Base-by-base conservation (phyloP, 2,797 vertebrate genomes). In the Miichthys miiuy region DNA sequence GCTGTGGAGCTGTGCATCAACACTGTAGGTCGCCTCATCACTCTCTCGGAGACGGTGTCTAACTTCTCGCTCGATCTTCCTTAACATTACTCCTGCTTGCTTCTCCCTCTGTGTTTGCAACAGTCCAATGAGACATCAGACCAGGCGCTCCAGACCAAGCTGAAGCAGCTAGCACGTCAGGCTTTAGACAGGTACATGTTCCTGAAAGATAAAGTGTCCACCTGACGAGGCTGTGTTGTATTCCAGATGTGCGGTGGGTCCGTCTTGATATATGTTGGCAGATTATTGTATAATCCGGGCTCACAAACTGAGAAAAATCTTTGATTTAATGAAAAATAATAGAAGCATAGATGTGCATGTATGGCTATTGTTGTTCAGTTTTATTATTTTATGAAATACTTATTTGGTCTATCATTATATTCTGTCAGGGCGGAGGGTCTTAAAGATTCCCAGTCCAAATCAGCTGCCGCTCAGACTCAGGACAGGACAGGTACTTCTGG, bases 1-100 rank as follows among this genome's bases (percentile, higher is more conserved):
- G 98, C 97, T 0, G 97, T 99, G 91, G 98, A 99, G 83, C 96
- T 99, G 85, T 99, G 98, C 93, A 96, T 99, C 73, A 96, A 96
- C 93, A 96, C 98, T 21, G 98, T 99, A 94, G 81, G 95, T 62
- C 12, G n/a, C 23, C n/a, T 41, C 0, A 6, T 25, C 12, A 9
- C 12, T 3, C 11, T 58, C 1, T 46, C 13, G n/a, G 23, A 60
- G 16, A 63, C 6, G 18, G 17, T 47, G 46, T 64, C 52, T 44
- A 17, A 20, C 11, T 2, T 46, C 5, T 27, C 1, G 7, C 16
- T 57, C 10, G 1, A 0, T 46, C n/a, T 17, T 23, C 38, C 4
- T 14, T 46, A 27, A 38, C 63, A 20, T 76, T 25, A 27, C 63
- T 30, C 13, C 38, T 27, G 0, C n/a, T 38, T 7, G 1, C 25